Evolutionary conservation across 2,797 vertebrate species (phyloP).

Genomic region (Falco concolor): DNA sequence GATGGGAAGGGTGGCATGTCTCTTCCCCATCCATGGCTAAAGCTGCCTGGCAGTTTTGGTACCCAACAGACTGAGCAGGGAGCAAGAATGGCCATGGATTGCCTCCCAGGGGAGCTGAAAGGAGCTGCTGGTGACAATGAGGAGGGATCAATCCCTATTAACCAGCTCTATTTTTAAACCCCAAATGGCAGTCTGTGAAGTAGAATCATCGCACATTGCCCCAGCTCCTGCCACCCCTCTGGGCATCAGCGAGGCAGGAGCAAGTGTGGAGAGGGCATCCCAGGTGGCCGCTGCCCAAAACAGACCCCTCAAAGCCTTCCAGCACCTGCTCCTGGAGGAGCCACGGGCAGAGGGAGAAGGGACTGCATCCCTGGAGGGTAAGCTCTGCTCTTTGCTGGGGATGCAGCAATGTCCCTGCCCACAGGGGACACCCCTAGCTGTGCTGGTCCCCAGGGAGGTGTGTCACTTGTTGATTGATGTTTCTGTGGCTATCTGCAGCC

Average conservation of each 20-base stretch:
- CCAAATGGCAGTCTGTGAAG: background rate
- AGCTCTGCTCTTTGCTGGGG: background rate
- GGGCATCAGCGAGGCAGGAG: background rate
- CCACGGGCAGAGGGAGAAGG: background rate
- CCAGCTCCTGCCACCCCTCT: background rate
- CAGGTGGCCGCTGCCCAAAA: background rate
- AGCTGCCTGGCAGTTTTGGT: background rate
- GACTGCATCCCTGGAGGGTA: fast-evolving
- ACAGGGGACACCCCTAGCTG: background rate
- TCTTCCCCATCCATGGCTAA: background rate
- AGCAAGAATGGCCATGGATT: background rate
- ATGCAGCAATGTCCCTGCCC: background rate
- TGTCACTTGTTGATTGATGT: background rate
- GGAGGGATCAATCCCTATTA: background rate
- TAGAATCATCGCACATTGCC: no score
- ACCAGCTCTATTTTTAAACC: background rate
- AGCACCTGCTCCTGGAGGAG: background rate
- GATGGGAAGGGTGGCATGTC: background rate
- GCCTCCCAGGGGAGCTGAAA: background rate
- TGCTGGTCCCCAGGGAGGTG: background rate
- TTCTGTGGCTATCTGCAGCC: background rate
- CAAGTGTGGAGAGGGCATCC: background rate
- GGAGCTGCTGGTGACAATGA: background rate
- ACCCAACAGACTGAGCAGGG: background rate
- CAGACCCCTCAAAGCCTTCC: background rate